Evolutionary conservation across 2,888 invertebrate genomes (phyloP), one percentile per base, ranked within the genome.

Genomic region (Bombyx huttoni): DNA sequence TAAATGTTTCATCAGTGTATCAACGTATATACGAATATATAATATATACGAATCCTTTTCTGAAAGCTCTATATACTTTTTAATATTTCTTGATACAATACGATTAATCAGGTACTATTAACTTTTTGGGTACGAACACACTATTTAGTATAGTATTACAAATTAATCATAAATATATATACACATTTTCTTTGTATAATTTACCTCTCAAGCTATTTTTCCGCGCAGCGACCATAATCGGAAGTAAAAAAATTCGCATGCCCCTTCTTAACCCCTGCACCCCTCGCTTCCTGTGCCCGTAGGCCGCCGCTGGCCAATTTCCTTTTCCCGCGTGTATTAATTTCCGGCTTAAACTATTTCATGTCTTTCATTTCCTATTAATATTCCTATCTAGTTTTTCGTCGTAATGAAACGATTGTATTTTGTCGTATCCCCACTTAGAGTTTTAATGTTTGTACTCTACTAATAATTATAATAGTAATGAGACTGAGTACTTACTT

Each of bases 271-370:
- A 64, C 65, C 63, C 64, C 61, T 57, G 59, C 59, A 63, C 67
- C 73, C 71, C 71, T 58, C 62, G 71, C 73, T 73, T 85, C 85
- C 84, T 78, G 75, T 68, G 64, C 73, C 77, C 70, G 67, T 71
- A 72, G 75, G 71, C 78, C 71, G 66, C 70, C 73, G 70, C 75
- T 73, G 72, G 79, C 81, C 83, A 85, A 88, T 87, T 89, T 88
- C 88, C 87, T 87, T 74, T 81, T 82, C 78, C 78, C 81, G 80
- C 77, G 77, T 80, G 75, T 78, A 78, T 82, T 83, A 81, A 85
- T 86, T 85, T 87, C 85, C 85, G 82, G 73, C 72, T 73, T 74
- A 73, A 75, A 77, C 79, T 78, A 78, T 75, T 75, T 67, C 64
- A 70, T 68, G 71, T 74, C 74, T 76, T 77, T 73, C 73, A 78